These are phyloP conservation scores for Drosophila pseudotalamancana DNA, from an alignment of 2,888 invertebrate species.

Conservation along the genomic window DNA sequence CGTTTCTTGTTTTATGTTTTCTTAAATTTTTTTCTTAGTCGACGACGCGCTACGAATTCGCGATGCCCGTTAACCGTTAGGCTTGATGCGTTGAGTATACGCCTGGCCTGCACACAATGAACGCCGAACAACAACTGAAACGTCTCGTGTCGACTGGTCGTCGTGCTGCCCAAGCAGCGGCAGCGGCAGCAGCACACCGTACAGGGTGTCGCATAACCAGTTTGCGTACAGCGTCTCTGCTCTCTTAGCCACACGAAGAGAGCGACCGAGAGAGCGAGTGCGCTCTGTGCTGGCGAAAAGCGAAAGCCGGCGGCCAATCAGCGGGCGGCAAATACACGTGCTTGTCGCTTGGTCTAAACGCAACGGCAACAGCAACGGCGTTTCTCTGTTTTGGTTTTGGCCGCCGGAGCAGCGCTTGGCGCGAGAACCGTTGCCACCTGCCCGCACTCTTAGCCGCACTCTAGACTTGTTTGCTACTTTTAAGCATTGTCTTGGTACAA, in stretches of 20 bases:
- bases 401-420: constrained; percentile 1
- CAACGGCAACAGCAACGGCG: constrained; percentile 27
- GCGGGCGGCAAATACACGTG: constrained; percentile 61
- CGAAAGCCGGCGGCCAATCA: constrained; percentile 73
- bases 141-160: constrained; percentile 5
- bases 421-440: constrained; percentile 16
- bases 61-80: constrained; percentile 33
- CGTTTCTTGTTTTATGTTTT: constrained; percentile 1
- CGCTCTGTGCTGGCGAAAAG: constrained; percentile 61
- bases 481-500: constrained; percentile 16
- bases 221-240: constrained; percentile 25
- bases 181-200: constrained; percentile 1
- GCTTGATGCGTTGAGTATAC: constrained; percentile 57
- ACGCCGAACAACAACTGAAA: constrained; percentile 75
- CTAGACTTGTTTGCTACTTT: constrained; percentile 19
- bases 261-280: constrained; percentile 11
- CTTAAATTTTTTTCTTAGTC: constrained; percentile 6
- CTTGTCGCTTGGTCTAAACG: constrained; percentile 38
- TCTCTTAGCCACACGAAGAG: constrained; percentile 33
- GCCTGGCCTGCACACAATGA: constrained; percentile 63
- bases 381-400: constrained; percentile 75
- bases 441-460: constrained; percentile 9
- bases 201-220: constrained; percentile 56
- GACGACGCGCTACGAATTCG: constrained; percentile 26
- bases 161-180: constrained; percentile 17